These are phyloP conservation scores for Crossaster papposus DNA, from an alignment of 53 echinoderm and acorn worm genomes.

Conservation along the genomic window DNA sequence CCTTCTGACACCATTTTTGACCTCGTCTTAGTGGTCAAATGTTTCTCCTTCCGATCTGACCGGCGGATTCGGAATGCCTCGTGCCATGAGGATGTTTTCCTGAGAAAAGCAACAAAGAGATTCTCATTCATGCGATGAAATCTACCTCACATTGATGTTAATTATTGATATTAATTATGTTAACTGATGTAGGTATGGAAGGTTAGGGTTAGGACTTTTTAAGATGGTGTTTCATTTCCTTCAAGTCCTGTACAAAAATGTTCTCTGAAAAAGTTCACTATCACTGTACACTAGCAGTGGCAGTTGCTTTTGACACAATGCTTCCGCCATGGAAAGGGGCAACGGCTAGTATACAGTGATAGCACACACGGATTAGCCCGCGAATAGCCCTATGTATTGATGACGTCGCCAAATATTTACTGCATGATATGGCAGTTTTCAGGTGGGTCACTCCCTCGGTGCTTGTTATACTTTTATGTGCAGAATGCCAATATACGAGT, in stretches of 20 bases:
- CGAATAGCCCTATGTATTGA: too few relatives aligned
- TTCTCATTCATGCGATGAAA: too few relatives aligned
- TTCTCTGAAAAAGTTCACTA: neutral
- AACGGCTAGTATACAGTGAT: too few relatives aligned
- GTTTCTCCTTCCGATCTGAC: slow-evolving; percentile 49
- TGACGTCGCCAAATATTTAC: too few relatives aligned
- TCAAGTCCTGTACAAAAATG: neutral
- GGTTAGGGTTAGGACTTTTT: neutral
- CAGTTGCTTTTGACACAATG: too few relatives aligned
- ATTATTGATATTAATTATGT: neutral
- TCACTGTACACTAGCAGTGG: too few relatives aligned
- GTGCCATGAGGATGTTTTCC: slow-evolving; percentile 59
- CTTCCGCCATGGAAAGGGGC: too few relatives aligned
- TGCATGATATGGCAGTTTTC: too few relatives aligned
- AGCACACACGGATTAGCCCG: too few relatives aligned
- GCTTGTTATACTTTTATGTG: too few relatives aligned
- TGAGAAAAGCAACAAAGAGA: slow-evolving; percentile 8
- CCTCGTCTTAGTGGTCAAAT: neutral
- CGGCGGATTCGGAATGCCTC: slow-evolving; percentile 54
- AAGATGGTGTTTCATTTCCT: neutral
- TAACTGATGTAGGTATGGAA: neutral
- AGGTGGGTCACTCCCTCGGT: too few relatives aligned
- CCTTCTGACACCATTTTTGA: slow-evolving; percentile 12
- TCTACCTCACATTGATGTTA: neutral
- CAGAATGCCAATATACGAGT: too few relatives aligned